phyloP scores from a whole-genome alignment of 2,797 vertebrate genomes.

The Hyperoplus immaculatus region DNA sequence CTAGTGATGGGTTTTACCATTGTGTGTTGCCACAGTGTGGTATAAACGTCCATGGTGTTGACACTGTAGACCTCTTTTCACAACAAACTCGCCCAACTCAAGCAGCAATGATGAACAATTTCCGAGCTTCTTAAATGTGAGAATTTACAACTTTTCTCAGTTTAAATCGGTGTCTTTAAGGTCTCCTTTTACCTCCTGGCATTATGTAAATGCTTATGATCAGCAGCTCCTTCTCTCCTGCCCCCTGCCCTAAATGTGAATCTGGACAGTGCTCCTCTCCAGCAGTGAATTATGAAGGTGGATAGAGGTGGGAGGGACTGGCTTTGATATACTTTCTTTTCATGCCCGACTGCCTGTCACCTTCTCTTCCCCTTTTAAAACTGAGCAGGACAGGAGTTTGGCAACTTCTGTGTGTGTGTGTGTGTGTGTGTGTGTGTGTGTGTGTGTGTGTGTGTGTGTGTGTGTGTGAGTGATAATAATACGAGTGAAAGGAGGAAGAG shows the following conservation, averaged over 20 bases:
- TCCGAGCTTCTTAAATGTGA: not conserved
- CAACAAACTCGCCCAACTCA: too few species aligned
- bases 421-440: too few species aligned
- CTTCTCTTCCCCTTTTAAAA: slow-evolving; percentile 53
- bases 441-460: too few species aligned
- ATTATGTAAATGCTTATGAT: not conserved
- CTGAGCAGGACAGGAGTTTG: slow-evolving; percentile 68
- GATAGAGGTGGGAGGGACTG: slow-evolving; percentile 27
- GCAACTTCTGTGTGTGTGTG: slow-evolving; percentile 50
- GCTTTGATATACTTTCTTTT: slow-evolving; percentile 61
- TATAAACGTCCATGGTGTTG: too few species aligned
- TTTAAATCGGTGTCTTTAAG: not conserved
- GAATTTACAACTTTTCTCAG: not conserved
- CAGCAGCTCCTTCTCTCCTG: slow-evolving; percentile 1
- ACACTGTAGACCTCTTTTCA: too few species aligned
- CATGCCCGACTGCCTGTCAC: slow-evolving; percentile 59
- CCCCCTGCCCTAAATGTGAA: slow-evolving; percentile 21
- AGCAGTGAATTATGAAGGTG: slow-evolving; percentile 3
- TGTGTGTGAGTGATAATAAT: too few species aligned
- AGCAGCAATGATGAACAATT: too few species aligned
- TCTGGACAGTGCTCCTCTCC: slow-evolving; percentile 33
- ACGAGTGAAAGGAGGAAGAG: slow-evolving; percentile 45
- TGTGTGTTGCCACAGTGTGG: too few species aligned
- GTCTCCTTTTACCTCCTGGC: slow-evolving; percentile 25
- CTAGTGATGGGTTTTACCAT: too few species aligned